Conservation (phyloP, 2,888 invertebrate genomes). For the Lasioglossum leucozonium region DNA sequence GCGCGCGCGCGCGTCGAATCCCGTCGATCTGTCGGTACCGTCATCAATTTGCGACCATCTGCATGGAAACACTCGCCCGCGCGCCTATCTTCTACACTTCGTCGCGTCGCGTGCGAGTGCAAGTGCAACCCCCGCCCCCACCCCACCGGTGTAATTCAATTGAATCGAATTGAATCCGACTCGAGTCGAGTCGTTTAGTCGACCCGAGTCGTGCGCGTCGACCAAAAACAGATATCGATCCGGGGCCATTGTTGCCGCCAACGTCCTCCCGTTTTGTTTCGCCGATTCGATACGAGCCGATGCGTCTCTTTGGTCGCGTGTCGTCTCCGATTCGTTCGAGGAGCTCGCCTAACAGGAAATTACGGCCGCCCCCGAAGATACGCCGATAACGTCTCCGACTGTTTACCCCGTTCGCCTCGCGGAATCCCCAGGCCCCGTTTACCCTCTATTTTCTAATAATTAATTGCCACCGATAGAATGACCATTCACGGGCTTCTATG, state of each 20-base stretch:
- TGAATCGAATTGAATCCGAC: neutral
- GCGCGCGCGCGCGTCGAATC: conserved; percentile 60
- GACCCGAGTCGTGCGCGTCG: neutral
- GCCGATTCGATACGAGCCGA: conserved; percentile 12
- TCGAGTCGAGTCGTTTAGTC: neutral
- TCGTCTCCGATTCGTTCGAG: conserved; percentile 38
- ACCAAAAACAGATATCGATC: conserved; percentile 55
- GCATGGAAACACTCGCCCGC: conserved; percentile 25
- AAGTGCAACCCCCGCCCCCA: too few relatives aligned
- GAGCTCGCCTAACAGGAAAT: conserved; percentile 49
- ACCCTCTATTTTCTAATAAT: neutral
- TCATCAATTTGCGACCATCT: conserved; percentile 64
- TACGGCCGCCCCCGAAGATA: conserved; percentile 40
- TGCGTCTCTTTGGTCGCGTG: conserved; percentile 22
- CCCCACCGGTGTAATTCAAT: neutral
- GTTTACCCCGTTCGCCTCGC: neutral
- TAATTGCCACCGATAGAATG: neutral
- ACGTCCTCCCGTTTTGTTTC: conserved; percentile 48
- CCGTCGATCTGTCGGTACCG: conserved; percentile 54
- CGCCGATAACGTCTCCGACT: conserved; percentile 29
- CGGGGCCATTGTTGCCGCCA: conserved; percentile 32
- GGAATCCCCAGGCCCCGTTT: too few relatives aligned
- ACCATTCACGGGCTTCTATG: neutral
- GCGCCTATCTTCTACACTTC: conserved; percentile 35
- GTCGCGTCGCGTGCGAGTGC: neutral